phyloP scores from a whole-genome alignment of 2,797 vertebrate species.

The Anabas testudineus region DNA sequence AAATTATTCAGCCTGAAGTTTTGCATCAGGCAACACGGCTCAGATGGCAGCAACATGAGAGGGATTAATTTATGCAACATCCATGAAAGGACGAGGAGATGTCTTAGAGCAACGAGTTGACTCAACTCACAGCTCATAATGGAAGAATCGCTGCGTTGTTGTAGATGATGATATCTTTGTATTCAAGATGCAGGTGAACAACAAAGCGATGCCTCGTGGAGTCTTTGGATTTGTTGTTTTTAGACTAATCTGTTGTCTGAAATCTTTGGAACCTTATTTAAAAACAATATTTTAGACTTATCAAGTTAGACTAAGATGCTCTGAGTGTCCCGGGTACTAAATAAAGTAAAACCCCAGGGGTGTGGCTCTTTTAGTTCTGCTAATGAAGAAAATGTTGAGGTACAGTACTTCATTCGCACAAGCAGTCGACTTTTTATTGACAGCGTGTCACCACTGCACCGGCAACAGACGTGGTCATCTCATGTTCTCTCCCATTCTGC shows the following conservation, averaged over 20 bases:
- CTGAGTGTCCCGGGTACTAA: background rate
- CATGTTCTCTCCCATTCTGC: slow-evolving; percentile 39
- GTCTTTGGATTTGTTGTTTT: slow-evolving; percentile 19
- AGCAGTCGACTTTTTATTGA: slow-evolving; percentile 33
- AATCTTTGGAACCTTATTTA: slow-evolving; percentile 31
- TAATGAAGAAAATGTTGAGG: slow-evolving; percentile 4
- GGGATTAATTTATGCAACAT: slow-evolving; percentile 75
- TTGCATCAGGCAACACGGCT: slow-evolving; percentile 73
- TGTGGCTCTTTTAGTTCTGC: background rate
- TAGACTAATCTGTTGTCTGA: slow-evolving; percentile 3
- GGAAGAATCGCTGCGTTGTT: slow-evolving; percentile 43
- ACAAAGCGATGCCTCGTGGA: background rate
- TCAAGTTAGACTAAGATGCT: slow-evolving; percentile 21
- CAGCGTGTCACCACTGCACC: slow-evolving; percentile 22
- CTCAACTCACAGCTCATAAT: slow-evolving; percentile 41
- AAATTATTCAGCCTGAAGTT: slow-evolving; percentile 80
- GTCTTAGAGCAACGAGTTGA: slow-evolving; percentile 60
- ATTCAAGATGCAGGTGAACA: slow-evolving; percentile 25
- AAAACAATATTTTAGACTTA: slow-evolving; percentile 27
- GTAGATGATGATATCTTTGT: slow-evolving; percentile 26
- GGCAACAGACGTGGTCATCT: slow-evolving; percentile 22
- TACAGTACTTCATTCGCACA: background rate
- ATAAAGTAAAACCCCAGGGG: slow-evolving; percentile 5
- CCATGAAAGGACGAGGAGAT: slow-evolving; percentile 54
- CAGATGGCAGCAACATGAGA: slow-evolving; percentile 77